Percentiles rank a stretch among this genome's conserved stretches.
Conservation (phyloP, 92 coral and sea anemone genomes). For the Pocillopora meandrina region DNA sequence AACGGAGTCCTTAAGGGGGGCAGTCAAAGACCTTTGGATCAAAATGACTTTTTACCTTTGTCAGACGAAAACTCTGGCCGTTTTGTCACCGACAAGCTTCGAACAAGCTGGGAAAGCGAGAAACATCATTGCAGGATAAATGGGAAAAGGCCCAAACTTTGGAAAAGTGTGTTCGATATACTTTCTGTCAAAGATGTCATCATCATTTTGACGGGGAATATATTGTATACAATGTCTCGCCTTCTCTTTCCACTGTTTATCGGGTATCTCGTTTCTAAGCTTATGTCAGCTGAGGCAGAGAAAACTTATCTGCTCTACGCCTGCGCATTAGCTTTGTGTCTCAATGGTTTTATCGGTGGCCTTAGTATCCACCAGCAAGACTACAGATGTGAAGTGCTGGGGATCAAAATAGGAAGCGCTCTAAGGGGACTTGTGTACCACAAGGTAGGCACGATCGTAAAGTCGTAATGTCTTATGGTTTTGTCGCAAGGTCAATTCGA, state of each 20-base stretch:
- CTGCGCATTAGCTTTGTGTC: not conserved
- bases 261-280: not conserved
- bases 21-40: not conserved
- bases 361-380: not conserved
- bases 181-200: not conserved
- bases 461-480: no score
- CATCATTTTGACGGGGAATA: not conserved
- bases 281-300: not conserved
- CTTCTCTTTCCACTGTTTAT: not conserved
- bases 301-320: not conserved
- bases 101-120: not conserved
- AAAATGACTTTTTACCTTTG: not conserved
- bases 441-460: no score
- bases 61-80: slow-evolving; percentile 1
- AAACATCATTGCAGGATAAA: not conserved
- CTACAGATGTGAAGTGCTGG: not conserved
- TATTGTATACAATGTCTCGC: not conserved
- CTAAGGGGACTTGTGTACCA: not conserved
- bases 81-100: not conserved
- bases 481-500: no score
- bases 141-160: not conserved
- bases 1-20: not conserved
- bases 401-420: not conserved
- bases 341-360: not conserved
- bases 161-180: not conserved